A percentile compares a stretch with the other conserved stretches of the same genome.
phyloP scores from a whole-genome alignment of 2,888 invertebrate genomes.

The Conchocele bisecta region DNA sequence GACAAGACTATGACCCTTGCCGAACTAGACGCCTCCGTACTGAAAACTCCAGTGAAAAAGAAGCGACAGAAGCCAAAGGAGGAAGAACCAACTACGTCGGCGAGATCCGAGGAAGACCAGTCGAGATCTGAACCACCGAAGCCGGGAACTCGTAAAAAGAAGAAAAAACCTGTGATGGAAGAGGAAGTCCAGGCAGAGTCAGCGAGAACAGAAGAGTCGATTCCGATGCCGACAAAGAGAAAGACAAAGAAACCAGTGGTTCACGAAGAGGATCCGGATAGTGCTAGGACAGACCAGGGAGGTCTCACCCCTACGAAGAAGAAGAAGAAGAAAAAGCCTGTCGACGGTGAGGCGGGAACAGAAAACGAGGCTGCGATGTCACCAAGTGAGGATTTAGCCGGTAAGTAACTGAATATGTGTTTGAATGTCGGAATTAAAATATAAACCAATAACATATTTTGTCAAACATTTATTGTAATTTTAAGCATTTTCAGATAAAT shows the following conservation, averaged over 20 bases:
- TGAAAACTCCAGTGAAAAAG: slow-evolving; percentile 51
- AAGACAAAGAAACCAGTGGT: slow-evolving; percentile 26
- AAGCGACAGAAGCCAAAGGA: slow-evolving; percentile 55
- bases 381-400: slow-evolving; percentile 24
- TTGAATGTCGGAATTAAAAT: too few relatives aligned
- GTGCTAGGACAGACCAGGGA: slow-evolving; percentile 25
- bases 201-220: neutral
- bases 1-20: slow-evolving; percentile 64
- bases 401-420: too few relatives aligned
- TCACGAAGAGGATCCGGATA: slow-evolving; percentile 7
- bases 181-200: neutral
- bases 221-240: slow-evolving; percentile 8
- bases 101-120: slow-evolving; percentile 24
- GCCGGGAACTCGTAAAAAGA: slow-evolving; percentile 40
- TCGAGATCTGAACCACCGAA: neutral
- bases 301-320: slow-evolving; percentile 38
- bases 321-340: slow-evolving; percentile 47
- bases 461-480: too few relatives aligned
- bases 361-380: slow-evolving; percentile 32
- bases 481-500: too few relatives aligned
- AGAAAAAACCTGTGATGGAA: slow-evolving; percentile 12
- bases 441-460: too few relatives aligned
- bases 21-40: slow-evolving; percentile 52
- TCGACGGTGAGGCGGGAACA: slow-evolving; percentile 4
- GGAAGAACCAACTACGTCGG: slow-evolving; percentile 26